A percentile compares a stretch with the other conserved stretches of the same genome.
Conservation (phyloP, 2,113 vertebrate species). For the Accipiter cooperii region DNA sequence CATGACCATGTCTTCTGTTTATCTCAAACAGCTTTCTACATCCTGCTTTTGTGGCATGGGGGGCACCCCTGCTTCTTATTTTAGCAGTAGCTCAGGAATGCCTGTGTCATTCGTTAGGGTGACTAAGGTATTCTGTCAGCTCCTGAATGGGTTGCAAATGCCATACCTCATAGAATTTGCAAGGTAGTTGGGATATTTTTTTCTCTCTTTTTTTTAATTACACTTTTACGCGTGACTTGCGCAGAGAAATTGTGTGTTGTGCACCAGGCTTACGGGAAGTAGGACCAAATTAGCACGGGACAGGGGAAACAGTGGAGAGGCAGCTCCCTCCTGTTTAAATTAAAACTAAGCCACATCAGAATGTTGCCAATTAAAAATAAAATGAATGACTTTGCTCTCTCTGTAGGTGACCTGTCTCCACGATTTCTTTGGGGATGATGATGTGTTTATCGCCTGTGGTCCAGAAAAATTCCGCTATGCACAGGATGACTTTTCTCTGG, state of each 20-base stretch:
- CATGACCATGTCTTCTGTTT: neutral
- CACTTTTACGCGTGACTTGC: neutral
- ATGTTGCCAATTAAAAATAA: neutral
- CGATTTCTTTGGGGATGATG: constrained; percentile 97
- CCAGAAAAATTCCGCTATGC: constrained; percentile 98
- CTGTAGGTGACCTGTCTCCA: constrained; percentile 95
- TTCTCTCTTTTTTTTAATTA: neutral
- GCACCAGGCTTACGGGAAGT: neutral
- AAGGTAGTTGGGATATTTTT: neutral
- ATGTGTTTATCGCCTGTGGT: constrained; percentile 96
- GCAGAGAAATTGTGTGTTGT: neutral
- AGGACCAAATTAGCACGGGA: accelerated
- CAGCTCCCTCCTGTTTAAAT: neutral
- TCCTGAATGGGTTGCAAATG: neutral
- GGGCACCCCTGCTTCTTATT: neutral
- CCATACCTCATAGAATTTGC: neutral
- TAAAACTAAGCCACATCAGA: neutral
- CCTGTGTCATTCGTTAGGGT: neutral
- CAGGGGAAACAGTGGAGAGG: neutral
- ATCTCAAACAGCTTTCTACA: neutral
- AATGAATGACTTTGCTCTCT: constrained; percentile 49
- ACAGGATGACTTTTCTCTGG: constrained; percentile 96
- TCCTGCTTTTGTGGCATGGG: accelerated
- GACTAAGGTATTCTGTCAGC: neutral
- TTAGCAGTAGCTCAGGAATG: neutral